Evolutionary conservation across 2,888 invertebrate genomes (phyloP).

Genomic region (Drosophila peninsularis): DNA sequence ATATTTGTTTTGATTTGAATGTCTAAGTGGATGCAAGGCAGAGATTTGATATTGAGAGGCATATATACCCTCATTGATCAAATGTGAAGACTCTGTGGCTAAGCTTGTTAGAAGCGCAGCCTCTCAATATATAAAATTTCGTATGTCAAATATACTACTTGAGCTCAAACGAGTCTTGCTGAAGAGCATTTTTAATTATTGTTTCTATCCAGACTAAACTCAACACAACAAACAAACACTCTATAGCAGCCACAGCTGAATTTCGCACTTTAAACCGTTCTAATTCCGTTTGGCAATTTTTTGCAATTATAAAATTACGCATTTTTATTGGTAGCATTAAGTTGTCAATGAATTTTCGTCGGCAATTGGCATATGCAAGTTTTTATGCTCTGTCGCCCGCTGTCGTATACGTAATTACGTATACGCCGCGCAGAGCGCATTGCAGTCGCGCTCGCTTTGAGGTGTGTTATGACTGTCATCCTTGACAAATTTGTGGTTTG

Average conservation of each 20-base stretch:
- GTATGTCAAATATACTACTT: too few species aligned
- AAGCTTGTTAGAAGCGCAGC: too few species aligned
- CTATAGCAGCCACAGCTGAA: background rate
- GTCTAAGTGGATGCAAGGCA: too few species aligned
- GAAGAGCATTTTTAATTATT: too few species aligned
- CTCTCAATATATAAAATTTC: too few species aligned
- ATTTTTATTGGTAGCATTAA: background rate
- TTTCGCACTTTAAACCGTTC: background rate
- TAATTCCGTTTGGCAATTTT: background rate
- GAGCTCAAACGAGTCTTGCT: background rate
- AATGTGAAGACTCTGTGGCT: too few species aligned
- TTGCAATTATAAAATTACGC: background rate
- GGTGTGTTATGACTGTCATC: constrained; percentile 45
- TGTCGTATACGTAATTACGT: constrained; percentile 10
- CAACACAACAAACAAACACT: background rate
- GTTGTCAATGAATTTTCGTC: background rate
- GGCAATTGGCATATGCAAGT: constrained; percentile 12
- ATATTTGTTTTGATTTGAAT: background rate
- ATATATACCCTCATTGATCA: too few species aligned
- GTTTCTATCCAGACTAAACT: background rate
- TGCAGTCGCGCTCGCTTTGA: background rate
- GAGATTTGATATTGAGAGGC: too few species aligned
- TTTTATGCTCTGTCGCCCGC: constrained; percentile 15
- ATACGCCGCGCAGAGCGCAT: constrained; percentile 3
- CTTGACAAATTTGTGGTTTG: constrained; percentile 57